Evolutionary conservation across 2,113 vertebrate species (phyloP).

Genomic region (Cricetomys ansorgei): DNA sequence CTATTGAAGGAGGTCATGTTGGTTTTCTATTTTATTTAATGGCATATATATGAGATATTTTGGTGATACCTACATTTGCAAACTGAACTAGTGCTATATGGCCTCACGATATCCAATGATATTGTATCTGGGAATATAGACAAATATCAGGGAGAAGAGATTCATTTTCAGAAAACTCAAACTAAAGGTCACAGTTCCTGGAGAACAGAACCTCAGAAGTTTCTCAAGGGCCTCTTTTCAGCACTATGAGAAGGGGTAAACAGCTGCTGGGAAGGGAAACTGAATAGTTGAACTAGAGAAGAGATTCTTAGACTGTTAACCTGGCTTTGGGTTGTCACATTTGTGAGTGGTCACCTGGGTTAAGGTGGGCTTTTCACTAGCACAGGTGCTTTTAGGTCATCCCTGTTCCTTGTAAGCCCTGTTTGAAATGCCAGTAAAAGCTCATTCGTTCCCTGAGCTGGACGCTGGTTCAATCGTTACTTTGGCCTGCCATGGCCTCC

Average conservation of each 20-base stretch:
- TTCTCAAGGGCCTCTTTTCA: not conserved
- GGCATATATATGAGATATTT: not conserved
- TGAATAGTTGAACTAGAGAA: not conserved
- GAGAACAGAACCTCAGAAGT: not conserved
- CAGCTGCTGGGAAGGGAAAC: not conserved
- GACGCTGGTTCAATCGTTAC: not conserved
- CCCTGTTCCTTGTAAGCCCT: not conserved
- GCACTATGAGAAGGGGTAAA: not conserved
- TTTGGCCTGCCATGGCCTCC: not conserved
- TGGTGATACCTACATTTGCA: not conserved
- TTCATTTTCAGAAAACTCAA: constrained; percentile 20
- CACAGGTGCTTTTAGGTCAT: not conserved
- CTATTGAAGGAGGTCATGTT: not conserved
- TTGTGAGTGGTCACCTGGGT: not conserved
- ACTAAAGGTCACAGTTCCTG: not conserved
- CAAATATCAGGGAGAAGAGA: not conserved
- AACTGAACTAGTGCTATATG: not conserved
- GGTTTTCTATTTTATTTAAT: constrained; percentile 35
- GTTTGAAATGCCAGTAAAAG: not conserved
- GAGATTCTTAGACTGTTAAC: not conserved
- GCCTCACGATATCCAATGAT: not conserved
- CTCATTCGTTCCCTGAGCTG: not conserved
- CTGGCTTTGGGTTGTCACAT: not conserved
- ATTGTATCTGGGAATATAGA: not conserved
- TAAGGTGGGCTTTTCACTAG: not conserved